Percentiles rank a stretch among this genome's conserved stretches.
These are phyloP conservation scores for Nephrotoma guestfalica DNA, from an alignment of 2,888 invertebrate species.

Conservation along the genomic window DNA sequence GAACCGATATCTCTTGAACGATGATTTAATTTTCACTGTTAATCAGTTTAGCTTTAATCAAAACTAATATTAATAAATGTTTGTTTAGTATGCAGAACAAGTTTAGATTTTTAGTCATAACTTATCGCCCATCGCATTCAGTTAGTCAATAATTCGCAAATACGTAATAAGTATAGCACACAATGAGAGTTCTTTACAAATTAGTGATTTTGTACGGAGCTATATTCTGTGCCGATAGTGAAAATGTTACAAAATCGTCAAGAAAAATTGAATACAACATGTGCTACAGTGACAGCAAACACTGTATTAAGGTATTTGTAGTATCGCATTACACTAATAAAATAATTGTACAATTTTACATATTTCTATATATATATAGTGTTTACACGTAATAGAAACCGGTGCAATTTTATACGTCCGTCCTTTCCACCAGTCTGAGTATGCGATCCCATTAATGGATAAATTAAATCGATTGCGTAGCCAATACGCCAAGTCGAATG, in stretches of 20 bases:
- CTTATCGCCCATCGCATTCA: not conserved
- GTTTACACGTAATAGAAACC: not conserved
- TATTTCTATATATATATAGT: not conserved
- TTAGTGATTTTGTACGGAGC: not conserved
- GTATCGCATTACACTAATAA: not conserved
- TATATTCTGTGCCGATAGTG: not conserved
- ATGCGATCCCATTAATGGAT: not conserved
- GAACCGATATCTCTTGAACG: too few species aligned
- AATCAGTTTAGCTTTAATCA: too few species aligned
- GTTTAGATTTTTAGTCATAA: not conserved
- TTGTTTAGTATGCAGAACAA: too few species aligned
- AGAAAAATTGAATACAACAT: not conserved
- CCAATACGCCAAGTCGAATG: not conserved
- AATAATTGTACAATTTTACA: not conserved
- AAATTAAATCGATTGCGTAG: not conserved
- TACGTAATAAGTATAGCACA: too few species aligned
- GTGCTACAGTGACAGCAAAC: not conserved
- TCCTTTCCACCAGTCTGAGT: not conserved
- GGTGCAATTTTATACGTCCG: not conserved
- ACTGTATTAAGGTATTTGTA: not conserved
- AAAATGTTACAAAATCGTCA: not conserved
- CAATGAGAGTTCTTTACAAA: not conserved
- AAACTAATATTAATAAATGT: too few species aligned
- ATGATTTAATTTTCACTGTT: too few species aligned
- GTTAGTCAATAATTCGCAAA: not conserved